Evolutionary conservation across 1,140 invertebrate species (phyloP).

Genomic region (Zaprionus inermis): DNA sequence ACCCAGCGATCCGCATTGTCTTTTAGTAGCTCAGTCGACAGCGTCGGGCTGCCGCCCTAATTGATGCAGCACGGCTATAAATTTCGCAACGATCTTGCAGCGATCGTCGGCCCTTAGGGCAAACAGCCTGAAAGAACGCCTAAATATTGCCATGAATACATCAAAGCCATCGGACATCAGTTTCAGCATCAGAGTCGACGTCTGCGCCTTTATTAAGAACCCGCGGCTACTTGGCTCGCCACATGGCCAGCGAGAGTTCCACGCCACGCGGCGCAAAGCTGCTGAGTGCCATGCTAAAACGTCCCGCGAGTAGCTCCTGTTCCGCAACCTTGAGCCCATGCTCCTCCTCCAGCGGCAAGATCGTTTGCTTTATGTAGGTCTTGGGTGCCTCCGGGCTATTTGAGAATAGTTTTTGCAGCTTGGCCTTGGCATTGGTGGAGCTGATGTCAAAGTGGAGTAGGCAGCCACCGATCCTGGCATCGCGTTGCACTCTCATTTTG

Average conservation of each 20-base stretch:
- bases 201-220: constrained; percentile 46
- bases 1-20: constrained; percentile 29
- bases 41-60: constrained; percentile 63
- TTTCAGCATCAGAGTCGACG: constrained; percentile 15
- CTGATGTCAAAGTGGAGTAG: constrained; percentile 39
- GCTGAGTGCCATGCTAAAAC: constrained; percentile 30
- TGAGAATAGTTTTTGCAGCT: constrained; percentile 31
- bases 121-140: constrained; percentile 42
- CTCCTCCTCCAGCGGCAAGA: constrained; percentile 18
- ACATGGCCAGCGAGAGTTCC: constrained; percentile 39
- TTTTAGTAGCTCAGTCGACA: constrained; percentile 52
- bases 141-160: constrained; percentile 70
- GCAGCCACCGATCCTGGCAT: constrained; percentile 23
- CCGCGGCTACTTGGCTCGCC: constrained; percentile 5
- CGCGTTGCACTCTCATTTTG: constrained; percentile 1
- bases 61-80: constrained; percentile 79
- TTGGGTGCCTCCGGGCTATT: constrained; percentile 29
- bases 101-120: constrained; percentile 49
- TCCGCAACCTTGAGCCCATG: constrained; percentile 3
- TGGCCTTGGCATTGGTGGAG: constrained; percentile 1
- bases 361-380: constrained; percentile 48
- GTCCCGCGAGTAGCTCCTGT: constrained; percentile 27
- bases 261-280: constrained; percentile 30
- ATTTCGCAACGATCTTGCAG: constrained; percentile 51
- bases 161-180: constrained; percentile 38